Base-by-base conservation (phyloP, 2,888 invertebrate species). In the Seira sanloemensis region DNA sequence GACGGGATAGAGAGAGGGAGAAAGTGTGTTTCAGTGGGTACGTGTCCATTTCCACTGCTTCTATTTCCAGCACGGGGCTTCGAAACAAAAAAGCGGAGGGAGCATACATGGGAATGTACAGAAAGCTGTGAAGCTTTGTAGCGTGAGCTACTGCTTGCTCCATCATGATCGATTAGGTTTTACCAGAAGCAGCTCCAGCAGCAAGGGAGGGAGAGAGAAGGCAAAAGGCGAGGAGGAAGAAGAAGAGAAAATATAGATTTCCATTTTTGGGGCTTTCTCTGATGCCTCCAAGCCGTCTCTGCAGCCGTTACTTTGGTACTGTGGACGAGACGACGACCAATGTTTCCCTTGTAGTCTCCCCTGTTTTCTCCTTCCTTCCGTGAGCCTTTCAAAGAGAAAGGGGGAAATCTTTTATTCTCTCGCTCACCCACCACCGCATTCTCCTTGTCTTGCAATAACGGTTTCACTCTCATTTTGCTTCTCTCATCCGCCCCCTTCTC, bases 91-190 rank as follows among this genome's bases (percentile, higher is more conserved):
- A 5, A 24, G 23, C 19, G 67, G 23, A 19, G 67, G 18, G 65
- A 67, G 67, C 12, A 67, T 23, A 24, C 24, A 24, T 23, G 67
- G 67, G 24, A 21, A 78, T 21, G 73, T 0, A n/a, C 9, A 37
- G 5, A 37, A 7, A 37, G 37, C 37, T 37, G 37, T 37, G 37
- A 7, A 12, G 4, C 5, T 37, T 37, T 37, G 12, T 37, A 37
- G 5, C 37, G 12, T 37, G 37, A 37, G 37, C 37, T 37, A 37
- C 37, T 37, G 12, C 62, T 84, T 79, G 83, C 87, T 89, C 86
- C 89, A 88, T 88, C 89, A 89, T 88, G 88, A 89, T 89, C 89
- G 89, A 89, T 89, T 89, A 88, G 88, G 83, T 75, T 87, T 84
- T 85, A 68, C 71, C 69, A 77, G 72, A 26, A 77, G 67, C 69